Conservation (phyloP, 2,888 invertebrate species). For the Drosophila parthenogenetica region DNA sequence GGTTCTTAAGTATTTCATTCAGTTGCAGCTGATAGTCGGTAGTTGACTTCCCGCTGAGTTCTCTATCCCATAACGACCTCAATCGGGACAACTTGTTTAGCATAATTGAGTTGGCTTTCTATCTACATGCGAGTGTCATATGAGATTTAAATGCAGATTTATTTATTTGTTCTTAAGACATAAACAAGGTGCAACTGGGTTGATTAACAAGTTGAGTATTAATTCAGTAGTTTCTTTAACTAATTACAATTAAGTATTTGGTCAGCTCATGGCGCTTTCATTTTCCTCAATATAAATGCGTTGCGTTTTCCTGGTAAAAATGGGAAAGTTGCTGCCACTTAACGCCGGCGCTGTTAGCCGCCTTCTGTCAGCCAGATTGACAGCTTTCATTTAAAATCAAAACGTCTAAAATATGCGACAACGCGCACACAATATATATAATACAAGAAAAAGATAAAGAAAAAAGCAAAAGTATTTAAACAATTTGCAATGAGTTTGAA, state of each 20-base stretch:
- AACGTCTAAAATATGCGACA: constrained; percentile 65
- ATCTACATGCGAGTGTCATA: constrained; percentile 41
- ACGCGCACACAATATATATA: constrained; percentile 33
- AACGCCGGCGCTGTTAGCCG: constrained; percentile 35
- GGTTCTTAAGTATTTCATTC: constrained; percentile 50
- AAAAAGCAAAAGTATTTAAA: constrained; percentile 69
- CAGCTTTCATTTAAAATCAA: constrained; percentile 83
- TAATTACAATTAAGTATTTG: constrained; percentile 49
- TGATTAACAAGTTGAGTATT: constrained; percentile 15
- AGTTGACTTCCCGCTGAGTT: constrained; percentile 42
- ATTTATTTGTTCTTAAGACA: constrained; percentile 37
- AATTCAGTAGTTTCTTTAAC: constrained; percentile 8
- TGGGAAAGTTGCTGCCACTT: constrained; percentile 69
- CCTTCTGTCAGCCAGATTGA: constrained; percentile 78
- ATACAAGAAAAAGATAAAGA: constrained; percentile 19
- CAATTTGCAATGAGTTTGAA: constrained; percentile 45
- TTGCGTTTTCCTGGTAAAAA: constrained; percentile 71
- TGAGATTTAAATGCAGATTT: constrained; percentile 33
- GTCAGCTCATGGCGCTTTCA: constrained; percentile 64
- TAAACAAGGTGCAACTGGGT: constrained; percentile 34
- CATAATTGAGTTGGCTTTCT: constrained; percentile 68
- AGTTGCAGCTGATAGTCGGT: constrained; percentile 32
- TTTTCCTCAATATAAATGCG: constrained; percentile 62
- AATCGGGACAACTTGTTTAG: constrained; percentile 69
- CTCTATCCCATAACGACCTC: constrained; percentile 54